Base-by-base conservation (phyloP, 2,797 vertebrate species). In the Rhynchotus rufescens region DNA sequence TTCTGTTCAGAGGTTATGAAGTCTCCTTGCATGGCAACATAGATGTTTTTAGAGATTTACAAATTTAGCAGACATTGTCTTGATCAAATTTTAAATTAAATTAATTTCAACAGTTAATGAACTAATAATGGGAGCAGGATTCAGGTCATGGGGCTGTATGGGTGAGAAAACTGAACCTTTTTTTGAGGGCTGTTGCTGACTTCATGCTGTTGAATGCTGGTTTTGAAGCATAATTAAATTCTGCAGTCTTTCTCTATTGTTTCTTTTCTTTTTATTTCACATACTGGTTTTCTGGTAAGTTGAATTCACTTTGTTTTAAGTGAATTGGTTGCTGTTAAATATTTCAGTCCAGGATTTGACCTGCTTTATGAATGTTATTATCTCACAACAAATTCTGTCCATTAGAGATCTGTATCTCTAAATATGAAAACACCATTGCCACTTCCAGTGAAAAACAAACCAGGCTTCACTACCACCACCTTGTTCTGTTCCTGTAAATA, bases 341-440 rank as follows among this genome's bases (percentile, higher is more conserved):
- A 79, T 77, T 88, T 93, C 49, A 73, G 36, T 61, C 77, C 52
- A 61, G 12, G 19, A 61, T 84, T 80, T 92, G 66, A 91, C 23
- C 16, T 11, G 44, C 72, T 92, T 93, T 84, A 47, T 21, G 59
- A 60, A 91, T 87, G 26, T 67, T 77, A 47, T 82, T 47, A 65
- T 67, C 60, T 91, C 65, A 38, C 15, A 79, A 52, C 12, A 78
- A 84, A 79, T 79, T 80, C 85, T 69, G 25, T 87, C 65, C 68
- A 44, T 51, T 51, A 51, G 23, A 61, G 52, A 66, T 90, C 80
- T 81, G n/a, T 83, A 26, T 92, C 92, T 93, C 47, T 71, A 71
- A 85, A 83, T 59, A 49, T 4, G 10, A 85, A 89, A 79, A 54
- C 1, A 38, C 68, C n/a, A 60, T 76, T 30, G 40, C 20, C 73